Conservation (phyloP, 53 echinoderm and acorn worm species). For the Stichopus horrens region DNA sequence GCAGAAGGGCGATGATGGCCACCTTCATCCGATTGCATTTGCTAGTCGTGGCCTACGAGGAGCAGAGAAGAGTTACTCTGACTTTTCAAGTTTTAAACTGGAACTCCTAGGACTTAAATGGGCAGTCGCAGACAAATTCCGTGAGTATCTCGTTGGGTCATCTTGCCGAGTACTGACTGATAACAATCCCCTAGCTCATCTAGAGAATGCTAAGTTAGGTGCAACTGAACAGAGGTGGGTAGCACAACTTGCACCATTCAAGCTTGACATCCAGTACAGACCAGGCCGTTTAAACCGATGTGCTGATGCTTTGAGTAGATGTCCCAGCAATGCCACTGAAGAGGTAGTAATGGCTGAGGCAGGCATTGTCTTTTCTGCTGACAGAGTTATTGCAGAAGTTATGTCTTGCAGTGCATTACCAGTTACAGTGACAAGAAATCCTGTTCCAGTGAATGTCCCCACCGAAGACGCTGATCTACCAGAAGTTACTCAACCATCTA, state of each 20-base stretch:
- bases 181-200: constrained; percentile 55
- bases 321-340: constrained; percentile 1
- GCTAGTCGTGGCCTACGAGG: constrained; percentile 57
- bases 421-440: background rate
- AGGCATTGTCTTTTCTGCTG: too few relatives aligned
- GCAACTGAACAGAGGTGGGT: constrained; percentile 57
- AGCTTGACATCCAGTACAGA: constrained; percentile 48
- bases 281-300: constrained; percentile 48
- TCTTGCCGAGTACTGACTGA: constrained; percentile 46
- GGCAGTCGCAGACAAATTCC: constrained; percentile 59
- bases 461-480: background rate
- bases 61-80: constrained; percentile 50
- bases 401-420: background rate
- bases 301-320: constrained; percentile 53
- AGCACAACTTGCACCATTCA: constrained; percentile 33
- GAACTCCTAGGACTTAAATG: constrained; percentile 62
- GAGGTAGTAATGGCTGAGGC: too few relatives aligned
- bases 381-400: background rate
- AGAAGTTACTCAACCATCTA: background rate
- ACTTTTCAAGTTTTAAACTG: constrained; percentile 60
- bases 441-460: background rate
- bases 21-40: constrained; percentile 48
- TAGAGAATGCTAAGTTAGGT: constrained; percentile 43
- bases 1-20: constrained; percentile 17
- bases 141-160: constrained; percentile 43